These are phyloP conservation scores for Cordilura impudica DNA, from an alignment of 2,888 invertebrate species.

Conservation along the genomic window DNA sequence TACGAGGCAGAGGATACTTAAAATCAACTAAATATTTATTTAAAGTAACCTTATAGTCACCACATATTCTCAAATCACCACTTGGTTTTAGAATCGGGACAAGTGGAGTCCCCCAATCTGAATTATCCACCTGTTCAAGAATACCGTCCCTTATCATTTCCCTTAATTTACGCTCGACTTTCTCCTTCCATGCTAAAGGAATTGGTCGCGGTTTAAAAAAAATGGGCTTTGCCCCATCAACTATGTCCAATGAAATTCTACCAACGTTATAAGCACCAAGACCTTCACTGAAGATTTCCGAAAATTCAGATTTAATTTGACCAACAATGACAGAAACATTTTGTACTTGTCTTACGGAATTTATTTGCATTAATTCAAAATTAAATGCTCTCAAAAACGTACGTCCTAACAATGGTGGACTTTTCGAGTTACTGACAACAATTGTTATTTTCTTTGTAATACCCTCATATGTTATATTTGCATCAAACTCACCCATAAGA, in stretches of 20 bases:
- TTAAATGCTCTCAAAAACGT: slow-evolving; percentile 41
- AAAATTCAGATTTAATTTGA: slow-evolving; percentile 31
- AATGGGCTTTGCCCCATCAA: slow-evolving; percentile 8
- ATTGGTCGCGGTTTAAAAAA: slow-evolving; percentile 43
- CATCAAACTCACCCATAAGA: background rate
- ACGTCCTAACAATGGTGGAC: slow-evolving; percentile 28
- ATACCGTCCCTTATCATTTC: background rate
- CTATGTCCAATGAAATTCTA: slow-evolving; percentile 13
- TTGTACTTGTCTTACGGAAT: background rate
- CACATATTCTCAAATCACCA: slow-evolving; percentile 28
- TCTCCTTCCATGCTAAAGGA: slow-evolving; percentile 13
- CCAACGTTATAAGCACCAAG: slow-evolving; percentile 11
- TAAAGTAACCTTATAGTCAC: slow-evolving; percentile 27
- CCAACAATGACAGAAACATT: slow-evolving; percentile 7
- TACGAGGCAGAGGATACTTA: slow-evolving; percentile 19
- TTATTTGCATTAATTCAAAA: slow-evolving; percentile 24
- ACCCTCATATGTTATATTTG: background rate
- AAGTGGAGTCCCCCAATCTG: no score
- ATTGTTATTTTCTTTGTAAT: slow-evolving; percentile 1
- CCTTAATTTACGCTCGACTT: slow-evolving; percentile 25
- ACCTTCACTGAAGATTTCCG: slow-evolving; percentile 11
- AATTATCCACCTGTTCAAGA: slow-evolving; percentile 44
- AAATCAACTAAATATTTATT: slow-evolving; percentile 31
- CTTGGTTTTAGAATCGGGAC: slow-evolving; percentile 45
- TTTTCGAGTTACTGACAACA: slow-evolving; percentile 10